A percentile compares a stretch with the other conserved stretches of the same genome.
phyloP scores from a whole-genome alignment of 1,140 invertebrate genomes.

The Drosophila tristis region DNA sequence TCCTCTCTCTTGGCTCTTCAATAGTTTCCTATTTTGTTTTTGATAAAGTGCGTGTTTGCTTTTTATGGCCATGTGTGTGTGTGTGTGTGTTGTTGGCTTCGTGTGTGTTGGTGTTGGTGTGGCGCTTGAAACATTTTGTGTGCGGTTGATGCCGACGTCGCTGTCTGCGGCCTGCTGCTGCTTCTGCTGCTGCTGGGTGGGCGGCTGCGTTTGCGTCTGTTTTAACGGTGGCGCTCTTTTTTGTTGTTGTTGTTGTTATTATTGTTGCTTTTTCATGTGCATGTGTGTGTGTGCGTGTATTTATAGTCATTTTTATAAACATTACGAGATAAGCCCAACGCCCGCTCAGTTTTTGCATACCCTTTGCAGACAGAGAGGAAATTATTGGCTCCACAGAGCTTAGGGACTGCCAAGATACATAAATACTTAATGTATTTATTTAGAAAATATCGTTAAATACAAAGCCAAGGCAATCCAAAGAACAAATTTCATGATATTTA shows the following conservation, averaged over 20 bases:
- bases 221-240: constrained; percentile 19
- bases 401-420: neutral
- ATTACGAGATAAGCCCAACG: constrained; percentile 71
- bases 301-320: constrained; percentile 78
- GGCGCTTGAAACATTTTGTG: constrained; percentile 56
- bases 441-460: too few relatives aligned
- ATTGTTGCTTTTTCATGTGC: constrained; percentile 24
- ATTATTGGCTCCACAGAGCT: too few relatives aligned
- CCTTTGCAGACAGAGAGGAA: too few relatives aligned
- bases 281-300: constrained; percentile 56
- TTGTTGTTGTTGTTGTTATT: constrained; percentile 44
- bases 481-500: too few relatives aligned
- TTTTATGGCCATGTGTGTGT: constrained; percentile 34
- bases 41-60: constrained; percentile 59
- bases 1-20: too few relatives aligned
- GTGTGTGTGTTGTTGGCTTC: constrained; percentile 2
- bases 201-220: constrained; percentile 48
- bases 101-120: constrained; percentile 27
- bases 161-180: constrained; percentile 6
- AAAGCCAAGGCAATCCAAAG: too few relatives aligned
- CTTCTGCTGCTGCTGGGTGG: constrained; percentile 44
- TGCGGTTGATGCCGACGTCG: constrained; percentile 23
- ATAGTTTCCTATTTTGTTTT: constrained; percentile 44
- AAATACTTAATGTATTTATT: too few relatives aligned
- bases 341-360: constrained; percentile 32